These are phyloP conservation scores for Heteropelma amictum DNA, from an alignment of 2,888 invertebrate genomes.

Conservation along the genomic window DNA sequence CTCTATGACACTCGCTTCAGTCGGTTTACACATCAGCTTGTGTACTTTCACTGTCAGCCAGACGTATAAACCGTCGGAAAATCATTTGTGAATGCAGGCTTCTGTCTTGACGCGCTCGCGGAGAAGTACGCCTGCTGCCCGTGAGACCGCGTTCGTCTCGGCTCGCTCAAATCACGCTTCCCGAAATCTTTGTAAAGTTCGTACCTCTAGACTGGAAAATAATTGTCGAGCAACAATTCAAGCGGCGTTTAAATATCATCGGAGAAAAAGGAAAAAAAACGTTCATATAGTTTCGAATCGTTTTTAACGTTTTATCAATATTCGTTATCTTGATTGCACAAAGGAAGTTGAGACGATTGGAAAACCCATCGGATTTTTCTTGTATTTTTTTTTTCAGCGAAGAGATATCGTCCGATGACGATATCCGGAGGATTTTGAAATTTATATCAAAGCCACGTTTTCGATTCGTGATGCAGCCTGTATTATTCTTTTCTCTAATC, in stretches of 20 bases:
- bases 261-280: too few species aligned
- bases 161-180: conserved; percentile 10
- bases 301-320: too few species aligned
- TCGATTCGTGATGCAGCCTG: too few species aligned
- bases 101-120: conserved; percentile 72
- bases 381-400: too few species aligned
- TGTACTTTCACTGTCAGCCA: conserved; percentile 33
- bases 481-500: too few species aligned
- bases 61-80: conserved; percentile 69
- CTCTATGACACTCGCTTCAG: conserved; percentile 63
- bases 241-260: neutral
- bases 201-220: neutral
- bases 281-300: too few species aligned
- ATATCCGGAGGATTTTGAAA: too few species aligned
- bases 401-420: too few species aligned
- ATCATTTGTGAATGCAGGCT: conserved; percentile 69
- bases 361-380: too few species aligned
- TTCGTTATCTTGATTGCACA: too few species aligned
- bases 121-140: conserved; percentile 67
- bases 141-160: conserved; percentile 42
- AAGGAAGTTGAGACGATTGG: too few species aligned
- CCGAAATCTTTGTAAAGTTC: neutral
- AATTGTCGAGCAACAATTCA: neutral
- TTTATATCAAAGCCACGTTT: too few species aligned
- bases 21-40: conserved; percentile 54